Evolutionary conservation across 2,113 vertebrate genomes (phyloP).

Genomic region (Podarcis muralis): DNA sequence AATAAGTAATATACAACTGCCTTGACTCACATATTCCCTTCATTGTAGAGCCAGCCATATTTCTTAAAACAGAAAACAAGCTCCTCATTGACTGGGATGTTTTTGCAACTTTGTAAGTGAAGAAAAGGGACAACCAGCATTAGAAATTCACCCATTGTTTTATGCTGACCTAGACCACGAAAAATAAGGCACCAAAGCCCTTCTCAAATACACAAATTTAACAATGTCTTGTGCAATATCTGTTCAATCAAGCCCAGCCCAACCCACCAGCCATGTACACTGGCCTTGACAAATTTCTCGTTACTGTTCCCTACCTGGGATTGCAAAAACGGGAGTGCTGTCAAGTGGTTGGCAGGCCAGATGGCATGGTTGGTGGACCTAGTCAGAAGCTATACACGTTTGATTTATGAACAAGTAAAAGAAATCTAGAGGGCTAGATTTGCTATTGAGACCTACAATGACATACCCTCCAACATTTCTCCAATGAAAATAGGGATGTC

Average conservation of each 20-base stretch:
- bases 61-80: constrained; percentile 48
- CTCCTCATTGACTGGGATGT: constrained; percentile 40
- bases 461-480: not conserved
- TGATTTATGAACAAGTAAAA: not conserved
- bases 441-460: not conserved
- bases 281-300: not conserved
- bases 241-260: not conserved
- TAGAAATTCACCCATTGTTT: not conserved
- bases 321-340: not conserved
- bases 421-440: not conserved
- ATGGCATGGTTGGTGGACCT: too few species aligned
- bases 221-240: not conserved
- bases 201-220: not conserved
- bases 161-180: not conserved
- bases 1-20: constrained; percentile 49
- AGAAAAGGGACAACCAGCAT: not conserved
- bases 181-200: not conserved
- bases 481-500: not conserved
- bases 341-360: not conserved
- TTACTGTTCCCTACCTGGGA: not conserved
- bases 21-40: constrained; percentile 56
- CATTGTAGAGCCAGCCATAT: not conserved
- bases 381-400: too few species aligned
- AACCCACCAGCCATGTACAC: not conserved
- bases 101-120: not conserved